A percentile compares a stretch with the other conserved stretches of the same genome.
Evolutionary conservation across 2,888 invertebrate species (phyloP).

Genomic region (Alcis repandata): DNA sequence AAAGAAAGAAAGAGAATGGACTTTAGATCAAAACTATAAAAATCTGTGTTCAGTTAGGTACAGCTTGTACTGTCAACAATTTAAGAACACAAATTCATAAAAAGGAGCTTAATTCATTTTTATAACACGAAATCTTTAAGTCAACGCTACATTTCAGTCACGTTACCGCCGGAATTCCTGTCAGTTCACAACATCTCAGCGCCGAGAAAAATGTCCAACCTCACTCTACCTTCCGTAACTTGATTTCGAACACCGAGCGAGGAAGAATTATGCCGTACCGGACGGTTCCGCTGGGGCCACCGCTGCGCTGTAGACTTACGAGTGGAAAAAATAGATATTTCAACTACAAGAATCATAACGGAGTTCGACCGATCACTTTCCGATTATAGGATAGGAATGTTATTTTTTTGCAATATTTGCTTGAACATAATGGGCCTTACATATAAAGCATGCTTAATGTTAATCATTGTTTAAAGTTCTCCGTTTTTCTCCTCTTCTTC

Average conservation of each 20-base stretch:
- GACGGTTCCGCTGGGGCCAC: conserved; percentile 1
- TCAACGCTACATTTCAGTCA: conserved; percentile 18
- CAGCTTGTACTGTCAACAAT: not conserved
- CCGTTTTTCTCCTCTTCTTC: too few species aligned
- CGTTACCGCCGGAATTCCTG: conserved; percentile 25
- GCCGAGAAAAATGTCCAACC: conserved; percentile 28
- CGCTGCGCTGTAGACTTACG: not conserved
- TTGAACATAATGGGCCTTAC: too few species aligned
- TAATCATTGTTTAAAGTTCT: too few species aligned
- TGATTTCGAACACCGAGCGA: conserved; percentile 29
- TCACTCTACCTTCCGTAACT: conserved; percentile 32
- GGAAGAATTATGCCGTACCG: conserved; percentile 24
- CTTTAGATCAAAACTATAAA: too few species aligned
- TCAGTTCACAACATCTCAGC: conserved; percentile 11
- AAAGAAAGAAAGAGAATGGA: too few species aligned
- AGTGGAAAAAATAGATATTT: not conserved
- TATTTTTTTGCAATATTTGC: too few species aligned
- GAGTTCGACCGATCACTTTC: not conserved
- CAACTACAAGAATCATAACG: not conserved
- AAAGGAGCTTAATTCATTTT: not conserved
- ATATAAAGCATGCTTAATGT: too few species aligned
- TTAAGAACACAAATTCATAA: not conserved
- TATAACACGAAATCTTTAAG: not conserved
- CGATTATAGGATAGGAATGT: too few species aligned
- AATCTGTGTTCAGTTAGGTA: too few species aligned